Conservation (phyloP, 1,140 invertebrate species). For the Brachionus asplanchnoidis region DNA sequence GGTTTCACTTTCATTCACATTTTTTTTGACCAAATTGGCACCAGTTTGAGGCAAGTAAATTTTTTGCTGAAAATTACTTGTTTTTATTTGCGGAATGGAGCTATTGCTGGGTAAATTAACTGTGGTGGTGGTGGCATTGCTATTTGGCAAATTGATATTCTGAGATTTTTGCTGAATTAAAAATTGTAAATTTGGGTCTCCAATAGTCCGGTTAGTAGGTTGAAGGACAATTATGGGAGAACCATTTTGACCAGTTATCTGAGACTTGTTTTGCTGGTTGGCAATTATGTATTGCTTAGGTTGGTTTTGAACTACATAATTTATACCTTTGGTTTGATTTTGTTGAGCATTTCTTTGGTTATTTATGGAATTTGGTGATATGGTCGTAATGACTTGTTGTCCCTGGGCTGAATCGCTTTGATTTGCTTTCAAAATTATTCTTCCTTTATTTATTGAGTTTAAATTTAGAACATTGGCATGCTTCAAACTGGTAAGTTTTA, state of each 20-base stretch:
- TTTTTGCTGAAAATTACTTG: not conserved
- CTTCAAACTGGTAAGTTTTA: not conserved
- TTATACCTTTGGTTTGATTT: not conserved
- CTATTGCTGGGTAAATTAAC: not conserved
- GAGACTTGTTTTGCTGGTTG: not conserved
- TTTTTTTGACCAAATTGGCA: not conserved
- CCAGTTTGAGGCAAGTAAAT: not conserved
- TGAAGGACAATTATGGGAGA: not conserved
- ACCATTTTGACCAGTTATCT: conserved; percentile 14
- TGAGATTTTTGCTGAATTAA: not conserved
- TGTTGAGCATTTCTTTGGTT: not conserved
- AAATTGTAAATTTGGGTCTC: conserved; percentile 27
- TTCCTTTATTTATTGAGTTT: not conserved
- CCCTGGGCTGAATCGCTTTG: not conserved
- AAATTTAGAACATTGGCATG: conserved; percentile 9
- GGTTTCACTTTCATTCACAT: not conserved
- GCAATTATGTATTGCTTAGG: not conserved
- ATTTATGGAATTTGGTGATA: not conserved
- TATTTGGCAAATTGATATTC: not conserved
- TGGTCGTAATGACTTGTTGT: not conserved
- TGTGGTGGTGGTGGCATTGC: not conserved
- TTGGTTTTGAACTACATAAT: not conserved
- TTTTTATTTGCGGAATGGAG: not conserved
- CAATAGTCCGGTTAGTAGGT: not conserved
- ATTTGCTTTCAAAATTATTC: conserved; percentile 13